Evolutionary conservation across 2,797 vertebrate species (phyloP).

Genomic region (Chaunax sp.): DNA sequence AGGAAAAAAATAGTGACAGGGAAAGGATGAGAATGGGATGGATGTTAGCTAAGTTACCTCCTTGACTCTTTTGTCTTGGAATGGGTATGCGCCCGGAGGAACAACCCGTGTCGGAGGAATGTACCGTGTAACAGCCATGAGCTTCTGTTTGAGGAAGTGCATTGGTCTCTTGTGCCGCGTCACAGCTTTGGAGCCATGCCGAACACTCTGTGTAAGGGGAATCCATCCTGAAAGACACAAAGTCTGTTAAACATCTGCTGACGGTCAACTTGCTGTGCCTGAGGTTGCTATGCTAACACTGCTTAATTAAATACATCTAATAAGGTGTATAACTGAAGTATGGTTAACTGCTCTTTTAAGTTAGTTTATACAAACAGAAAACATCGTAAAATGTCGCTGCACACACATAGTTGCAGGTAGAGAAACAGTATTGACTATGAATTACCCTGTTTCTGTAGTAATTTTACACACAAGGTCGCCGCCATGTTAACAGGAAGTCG

Average conservation of each 20-base stretch:
- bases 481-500: slow-evolving; percentile 76
- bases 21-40: neutral
- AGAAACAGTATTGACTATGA: rapidly evolving
- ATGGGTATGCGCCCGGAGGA: slow-evolving; percentile 77
- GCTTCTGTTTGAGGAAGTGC: slow-evolving; percentile 90
- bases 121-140: slow-evolving; percentile 91
- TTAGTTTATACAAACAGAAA: rapidly evolving
- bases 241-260: neutral
- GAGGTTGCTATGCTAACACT: slow-evolving; percentile 11
- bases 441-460: slow-evolving; percentile 80
- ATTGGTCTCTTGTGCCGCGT: slow-evolving; percentile 91
- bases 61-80: neutral
- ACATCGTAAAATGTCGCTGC: rapidly evolving
- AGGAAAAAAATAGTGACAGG: neutral
- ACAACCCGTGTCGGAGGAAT: slow-evolving; percentile 80
- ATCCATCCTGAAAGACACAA: slow-evolving; percentile 83
- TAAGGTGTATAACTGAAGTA: rapidly evolving
- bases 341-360: rapidly evolving
- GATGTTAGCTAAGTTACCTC: slow-evolving; percentile 66
- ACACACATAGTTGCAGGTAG: rapidly evolving
- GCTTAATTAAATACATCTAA: neutral
- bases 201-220: slow-evolving; percentile 85
- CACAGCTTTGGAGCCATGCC: slow-evolving; percentile 91
- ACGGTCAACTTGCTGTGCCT: neutral
- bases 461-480: slow-evolving; percentile 83